Conservation (phyloP, 2,797 vertebrate species). For the Sebastes aleutianus region DNA sequence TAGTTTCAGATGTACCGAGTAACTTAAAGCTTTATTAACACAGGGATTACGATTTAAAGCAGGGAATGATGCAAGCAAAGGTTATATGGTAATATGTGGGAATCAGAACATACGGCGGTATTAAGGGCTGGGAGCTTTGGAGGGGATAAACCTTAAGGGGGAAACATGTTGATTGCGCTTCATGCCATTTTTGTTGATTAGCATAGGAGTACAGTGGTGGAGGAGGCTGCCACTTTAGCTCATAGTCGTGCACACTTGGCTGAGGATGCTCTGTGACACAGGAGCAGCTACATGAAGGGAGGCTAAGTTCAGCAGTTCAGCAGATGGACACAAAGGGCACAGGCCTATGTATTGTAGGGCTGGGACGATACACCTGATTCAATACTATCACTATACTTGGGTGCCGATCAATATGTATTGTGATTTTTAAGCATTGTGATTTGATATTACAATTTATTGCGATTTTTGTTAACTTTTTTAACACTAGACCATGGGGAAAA, state of each 20-base stretch:
- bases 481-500: no score
- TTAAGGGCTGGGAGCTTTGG: slow-evolving; percentile 17
- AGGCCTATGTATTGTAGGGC: not conserved
- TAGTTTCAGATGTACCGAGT: slow-evolving; percentile 19
- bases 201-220: slow-evolving; percentile 9
- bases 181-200: slow-evolving; percentile 48
- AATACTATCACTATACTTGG: no score
- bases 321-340: slow-evolving; percentile 8
- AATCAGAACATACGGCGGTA: slow-evolving; percentile 10
- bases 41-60: slow-evolving; percentile 17
- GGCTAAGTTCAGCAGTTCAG: slow-evolving; percentile 31
- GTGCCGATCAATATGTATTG: no score
- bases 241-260: slow-evolving; percentile 23
- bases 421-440: rapidly evolving
- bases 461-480: no score
- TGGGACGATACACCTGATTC: no score
- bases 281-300: slow-evolving; percentile 19
- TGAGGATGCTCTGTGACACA: slow-evolving; percentile 35
- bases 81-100: slow-evolving; percentile 23
- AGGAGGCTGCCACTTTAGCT: slow-evolving; percentile 38
- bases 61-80: slow-evolving; percentile 14
- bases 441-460: no score
- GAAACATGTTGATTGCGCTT: slow-evolving; percentile 31
- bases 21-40: slow-evolving; percentile 43
- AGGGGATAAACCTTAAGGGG: slow-evolving; percentile 38